Evolutionary conservation across 2,113 vertebrate species (phyloP).

Genomic region (Rhabdornis inornatus): DNA sequence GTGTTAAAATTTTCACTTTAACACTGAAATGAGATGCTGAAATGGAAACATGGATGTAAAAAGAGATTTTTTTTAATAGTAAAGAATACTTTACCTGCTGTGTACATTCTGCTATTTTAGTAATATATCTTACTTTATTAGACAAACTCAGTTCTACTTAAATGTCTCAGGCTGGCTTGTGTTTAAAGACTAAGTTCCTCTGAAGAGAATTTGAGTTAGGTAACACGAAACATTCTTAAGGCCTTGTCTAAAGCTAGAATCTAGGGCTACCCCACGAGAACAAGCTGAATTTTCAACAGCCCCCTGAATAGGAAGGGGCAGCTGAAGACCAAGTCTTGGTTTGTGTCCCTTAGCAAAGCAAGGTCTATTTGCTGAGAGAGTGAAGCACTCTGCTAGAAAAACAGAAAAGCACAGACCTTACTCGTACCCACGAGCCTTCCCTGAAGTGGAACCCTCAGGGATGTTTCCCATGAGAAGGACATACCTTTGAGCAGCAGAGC

Average conservation of each 20-base stretch:
- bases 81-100: neutral
- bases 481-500: neutral
- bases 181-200: neutral
- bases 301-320: neutral
- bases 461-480: neutral
- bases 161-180: neutral
- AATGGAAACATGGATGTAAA: neutral
- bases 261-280: neutral
- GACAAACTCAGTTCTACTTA: neutral
- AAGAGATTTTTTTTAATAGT: neutral
- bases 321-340: neutral
- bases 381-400: neutral
- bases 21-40: no score
- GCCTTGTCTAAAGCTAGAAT: neutral
- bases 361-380: neutral
- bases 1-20: neutral
- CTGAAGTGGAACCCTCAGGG: neutral
- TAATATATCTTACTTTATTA: neutral
- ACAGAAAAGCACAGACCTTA: neutral
- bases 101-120: neutral
- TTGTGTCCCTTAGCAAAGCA: neutral
- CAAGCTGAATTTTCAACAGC: neutral
- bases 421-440: accelerated
- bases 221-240: neutral
- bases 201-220: neutral